Evolutionary conservation across 2,888 invertebrate genomes (phyloP).

Genomic region (Rhagonycha fulva): DNA sequence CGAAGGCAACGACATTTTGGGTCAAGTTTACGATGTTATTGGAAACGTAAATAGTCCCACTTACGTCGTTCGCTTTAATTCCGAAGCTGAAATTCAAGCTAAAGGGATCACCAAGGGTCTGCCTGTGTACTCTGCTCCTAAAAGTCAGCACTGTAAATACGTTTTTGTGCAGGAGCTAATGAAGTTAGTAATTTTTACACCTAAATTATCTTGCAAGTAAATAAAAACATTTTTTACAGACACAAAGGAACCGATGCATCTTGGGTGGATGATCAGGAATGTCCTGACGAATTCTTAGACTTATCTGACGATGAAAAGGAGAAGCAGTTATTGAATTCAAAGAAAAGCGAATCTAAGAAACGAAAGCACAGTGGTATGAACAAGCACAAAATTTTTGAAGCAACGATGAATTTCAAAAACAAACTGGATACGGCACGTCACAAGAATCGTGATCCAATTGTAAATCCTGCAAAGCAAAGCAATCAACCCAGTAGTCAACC

Average conservation of each 20-base stretch:
- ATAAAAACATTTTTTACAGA: slow-evolving; percentile 53
- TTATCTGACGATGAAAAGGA: slow-evolving; percentile 92
- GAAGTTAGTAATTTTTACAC: slow-evolving; percentile 61
- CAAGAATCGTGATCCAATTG: slow-evolving; percentile 33
- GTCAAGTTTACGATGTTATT: slow-evolving; percentile 89
- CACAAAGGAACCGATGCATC: slow-evolving; percentile 87
- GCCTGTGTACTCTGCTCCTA: slow-evolving; percentile 83
- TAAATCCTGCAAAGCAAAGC: slow-evolving; percentile 22
- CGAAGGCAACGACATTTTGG: slow-evolving; percentile 73
- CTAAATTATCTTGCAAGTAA: background rate
- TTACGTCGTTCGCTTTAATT: slow-evolving; percentile 92
- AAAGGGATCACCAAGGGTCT: slow-evolving; percentile 69
- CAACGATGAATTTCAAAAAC: slow-evolving; percentile 54
- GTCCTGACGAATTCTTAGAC: slow-evolving; percentile 72
- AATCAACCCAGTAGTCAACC: slow-evolving; percentile 17
- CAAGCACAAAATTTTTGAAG: slow-evolving; percentile 48
- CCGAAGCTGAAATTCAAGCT: slow-evolving; percentile 70
- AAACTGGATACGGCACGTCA: slow-evolving; percentile 43
- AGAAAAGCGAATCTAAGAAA: slow-evolving; percentile 30
- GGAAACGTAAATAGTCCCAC: slow-evolving; percentile 84
- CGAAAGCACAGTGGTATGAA: slow-evolving; percentile 43
- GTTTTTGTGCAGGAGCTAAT: slow-evolving; percentile 75
- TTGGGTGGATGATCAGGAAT: slow-evolving; percentile 82
- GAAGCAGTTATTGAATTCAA: slow-evolving; percentile 36
- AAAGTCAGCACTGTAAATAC: slow-evolving; percentile 73